Conservation (phyloP, 35 echinoderm and acorn worm species). For the Strongylocentrotus purpuratus region DNA sequence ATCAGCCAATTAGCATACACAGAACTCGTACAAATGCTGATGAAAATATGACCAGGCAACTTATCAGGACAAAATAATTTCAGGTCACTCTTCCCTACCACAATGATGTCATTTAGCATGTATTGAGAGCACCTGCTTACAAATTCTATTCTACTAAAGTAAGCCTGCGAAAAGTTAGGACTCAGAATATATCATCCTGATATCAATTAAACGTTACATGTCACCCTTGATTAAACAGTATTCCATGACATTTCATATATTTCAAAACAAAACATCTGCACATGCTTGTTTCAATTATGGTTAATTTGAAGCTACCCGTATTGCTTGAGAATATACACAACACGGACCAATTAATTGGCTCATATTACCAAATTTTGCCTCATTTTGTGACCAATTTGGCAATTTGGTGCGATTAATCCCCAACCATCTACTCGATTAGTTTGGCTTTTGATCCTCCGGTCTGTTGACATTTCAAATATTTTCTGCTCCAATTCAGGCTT, state of each 20-base stretch:
- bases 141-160: not conserved
- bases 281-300: not conserved
- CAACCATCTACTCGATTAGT: not conserved
- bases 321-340: not conserved
- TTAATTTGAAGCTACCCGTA: not conserved
- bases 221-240: not conserved
- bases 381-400: slow-evolving; percentile 4
- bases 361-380: not conserved
- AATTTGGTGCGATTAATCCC: not conserved
- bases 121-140: not conserved
- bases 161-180: not conserved
- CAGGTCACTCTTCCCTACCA: too few relatives aligned
- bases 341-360: not conserved
- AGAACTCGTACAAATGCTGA: too few relatives aligned
- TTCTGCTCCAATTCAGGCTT: not conserved
- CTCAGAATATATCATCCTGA: not conserved
- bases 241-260: not conserved
- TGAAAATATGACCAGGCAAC: too few relatives aligned
- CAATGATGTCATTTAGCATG: too few relatives aligned
- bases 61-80: too few relatives aligned
- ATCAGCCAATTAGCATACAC: too few relatives aligned
- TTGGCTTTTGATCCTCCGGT: not conserved
- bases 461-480: not conserved
- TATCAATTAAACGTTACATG: not conserved
- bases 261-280: not conserved